A percentile compares a stretch with the other conserved stretches of the same genome.
Evolutionary conservation across 2,888 invertebrate genomes (phyloP).

Genomic region (Drosophila ezoana): DNA sequence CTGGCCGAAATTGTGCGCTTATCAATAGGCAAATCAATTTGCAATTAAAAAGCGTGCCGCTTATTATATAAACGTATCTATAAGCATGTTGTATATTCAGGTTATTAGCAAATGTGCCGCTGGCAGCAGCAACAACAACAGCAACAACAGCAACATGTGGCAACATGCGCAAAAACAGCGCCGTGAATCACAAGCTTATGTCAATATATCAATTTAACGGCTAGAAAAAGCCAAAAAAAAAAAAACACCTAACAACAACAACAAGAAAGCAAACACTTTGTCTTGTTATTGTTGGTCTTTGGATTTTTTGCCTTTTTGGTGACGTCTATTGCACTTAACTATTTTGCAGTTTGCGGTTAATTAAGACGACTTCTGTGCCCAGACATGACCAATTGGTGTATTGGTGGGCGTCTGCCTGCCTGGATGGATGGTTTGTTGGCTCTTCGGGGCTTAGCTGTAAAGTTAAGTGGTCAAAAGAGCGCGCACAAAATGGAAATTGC

Average conservation of each 20-base stretch:
- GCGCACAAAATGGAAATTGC: slow-evolving; percentile 34
- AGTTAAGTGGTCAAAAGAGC: slow-evolving; percentile 46
- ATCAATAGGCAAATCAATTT: slow-evolving; percentile 73
- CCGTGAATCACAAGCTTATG: slow-evolving; percentile 61
- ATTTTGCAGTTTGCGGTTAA: slow-evolving; percentile 68
- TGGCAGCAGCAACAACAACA: slow-evolving; percentile 21
- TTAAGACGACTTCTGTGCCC: slow-evolving; percentile 73
- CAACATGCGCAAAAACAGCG: slow-evolving; percentile 32
- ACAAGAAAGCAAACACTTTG: slow-evolving; percentile 65
- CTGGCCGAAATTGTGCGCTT: slow-evolving; percentile 61
- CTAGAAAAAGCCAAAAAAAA: slow-evolving; percentile 49
- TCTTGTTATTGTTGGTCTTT: slow-evolving; percentile 38
- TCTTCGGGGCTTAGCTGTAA: slow-evolving; percentile 14
- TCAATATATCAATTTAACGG: slow-evolving; percentile 78
- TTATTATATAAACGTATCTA: slow-evolving; percentile 61
- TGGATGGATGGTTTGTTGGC: slow-evolving; percentile 18
- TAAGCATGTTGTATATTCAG: slow-evolving; percentile 51
- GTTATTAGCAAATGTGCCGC: slow-evolving; percentile 61
- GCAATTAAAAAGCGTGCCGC: slow-evolving; percentile 67
- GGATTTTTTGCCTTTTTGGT: slow-evolving; percentile 33
- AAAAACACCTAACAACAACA: slow-evolving; percentile 21
- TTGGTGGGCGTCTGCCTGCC: slow-evolving; percentile 33
- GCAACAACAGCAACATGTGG: slow-evolving; percentile 39
- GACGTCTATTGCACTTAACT: slow-evolving; percentile 68
- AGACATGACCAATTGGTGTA: slow-evolving; percentile 46